phyloP scores from a whole-genome alignment of 2,113 vertebrate genomes.

The Mormoops blainvillei region DNA sequence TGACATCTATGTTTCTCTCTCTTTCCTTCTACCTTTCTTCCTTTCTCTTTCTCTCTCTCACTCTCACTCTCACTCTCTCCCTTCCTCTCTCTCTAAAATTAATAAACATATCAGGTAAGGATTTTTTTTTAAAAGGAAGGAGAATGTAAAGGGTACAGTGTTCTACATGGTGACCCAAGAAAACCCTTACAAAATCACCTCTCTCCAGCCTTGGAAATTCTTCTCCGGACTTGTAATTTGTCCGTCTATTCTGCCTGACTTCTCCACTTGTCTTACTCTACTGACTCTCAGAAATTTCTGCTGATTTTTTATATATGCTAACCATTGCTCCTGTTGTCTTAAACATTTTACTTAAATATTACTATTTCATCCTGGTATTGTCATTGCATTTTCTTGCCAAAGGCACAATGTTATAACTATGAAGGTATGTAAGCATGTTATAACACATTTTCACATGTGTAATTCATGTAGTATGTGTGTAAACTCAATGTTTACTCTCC shows the following conservation, averaged over 20 bases:
- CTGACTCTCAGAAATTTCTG: background rate
- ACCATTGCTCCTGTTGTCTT: background rate
- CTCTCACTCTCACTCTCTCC: no score
- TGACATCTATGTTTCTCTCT: no score
- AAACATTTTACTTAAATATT: background rate
- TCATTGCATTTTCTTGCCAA: background rate
- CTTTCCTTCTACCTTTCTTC: no score
- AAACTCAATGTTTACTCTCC: background rate
- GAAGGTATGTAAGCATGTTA: background rate
- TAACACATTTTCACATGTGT: background rate
- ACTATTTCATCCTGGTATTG: background rate
- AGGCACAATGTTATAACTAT: background rate
- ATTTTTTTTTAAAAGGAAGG: no score
- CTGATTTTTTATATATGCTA: background rate
- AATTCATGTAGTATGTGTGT: background rate
- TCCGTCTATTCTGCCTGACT: background rate
- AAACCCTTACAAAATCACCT: background rate
- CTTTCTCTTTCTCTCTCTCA: no score
- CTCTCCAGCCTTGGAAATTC: background rate
- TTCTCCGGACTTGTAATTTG: background rate
- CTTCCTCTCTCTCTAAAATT: no score
- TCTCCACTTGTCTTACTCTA: background rate
- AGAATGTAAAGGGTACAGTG: background rate
- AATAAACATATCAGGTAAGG: no score
- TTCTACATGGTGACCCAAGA: background rate